Evolutionary conservation across 2,888 invertebrate species (phyloP).

Genomic region (Linnaemya tessellans): DNA sequence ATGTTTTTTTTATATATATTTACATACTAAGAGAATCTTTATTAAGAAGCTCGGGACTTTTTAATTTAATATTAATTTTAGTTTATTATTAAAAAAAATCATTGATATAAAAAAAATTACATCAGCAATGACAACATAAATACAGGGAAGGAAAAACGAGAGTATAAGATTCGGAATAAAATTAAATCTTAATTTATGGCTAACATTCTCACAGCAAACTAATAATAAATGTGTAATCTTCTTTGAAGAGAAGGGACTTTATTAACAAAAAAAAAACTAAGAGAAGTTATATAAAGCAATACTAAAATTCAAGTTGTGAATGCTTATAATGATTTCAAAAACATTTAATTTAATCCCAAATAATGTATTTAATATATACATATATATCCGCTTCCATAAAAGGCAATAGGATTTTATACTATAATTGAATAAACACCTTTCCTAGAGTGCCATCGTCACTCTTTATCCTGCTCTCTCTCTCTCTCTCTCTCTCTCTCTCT

Average conservation of each 20-base stretch:
- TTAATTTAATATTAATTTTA: conserved; percentile 40
- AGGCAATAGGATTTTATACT: conserved; percentile 2
- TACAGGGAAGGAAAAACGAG: conserved; percentile 54
- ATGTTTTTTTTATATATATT: conserved; percentile 42
- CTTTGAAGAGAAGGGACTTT: not conserved
- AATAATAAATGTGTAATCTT: conserved; percentile 13
- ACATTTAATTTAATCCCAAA: conserved; percentile 21
- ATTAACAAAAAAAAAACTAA: not conserved
- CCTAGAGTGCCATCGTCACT: not conserved
- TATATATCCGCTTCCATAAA: conserved; percentile 8
- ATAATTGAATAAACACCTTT: conserved; percentile 11
- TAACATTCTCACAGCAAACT: conserved; percentile 5
- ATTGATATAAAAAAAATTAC: conserved; percentile 1
- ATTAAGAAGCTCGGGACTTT: conserved; percentile 45
- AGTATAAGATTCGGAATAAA: conserved; percentile 32
- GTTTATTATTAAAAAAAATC: conserved; percentile 39
- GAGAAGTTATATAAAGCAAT: not conserved
- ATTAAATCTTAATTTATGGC: conserved; percentile 21
- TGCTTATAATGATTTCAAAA: conserved; percentile 24
- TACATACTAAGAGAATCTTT: conserved; percentile 41
- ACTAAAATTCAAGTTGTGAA: conserved; percentile 4
- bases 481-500: too few species aligned
- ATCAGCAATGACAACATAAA: conserved; percentile 58
- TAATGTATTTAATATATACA: not conserved
- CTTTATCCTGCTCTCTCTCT: conserved; percentile 19